Base-by-base conservation (phyloP, 2,113 vertebrate genomes). In the Leucosticte australis region DNA sequence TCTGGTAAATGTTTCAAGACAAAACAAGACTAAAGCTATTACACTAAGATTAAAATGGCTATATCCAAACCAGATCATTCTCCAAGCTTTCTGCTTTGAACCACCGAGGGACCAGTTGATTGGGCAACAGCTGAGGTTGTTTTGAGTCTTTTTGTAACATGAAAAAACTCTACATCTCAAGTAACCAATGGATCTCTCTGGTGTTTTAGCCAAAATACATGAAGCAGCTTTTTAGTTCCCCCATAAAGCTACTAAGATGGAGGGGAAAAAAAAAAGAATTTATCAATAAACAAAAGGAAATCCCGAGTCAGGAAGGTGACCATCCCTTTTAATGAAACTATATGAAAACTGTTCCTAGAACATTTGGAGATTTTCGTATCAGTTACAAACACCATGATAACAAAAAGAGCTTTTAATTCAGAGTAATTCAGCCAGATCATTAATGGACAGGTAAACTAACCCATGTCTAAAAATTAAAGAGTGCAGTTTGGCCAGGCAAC, bases 1-100 rank as follows among this genome's bases (percentile, higher is more conserved):
- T 95, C 82, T 94, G 85, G 81, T 89, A 93, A 95, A 88, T 44
- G 55, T 83, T 95, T 92, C 67, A 90, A 90, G 78, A 85, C 49
- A 69, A 76, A 92, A 57, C 74, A 94, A 84, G 73, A 95, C 78
- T 62, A 70, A 95, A 89, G 83, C 92, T 87, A 71, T 83, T 83
- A 62, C 35, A 74, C 30, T 19, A 37, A 89, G 78, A 86, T 63
- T 90, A 85, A 85, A 91, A 73, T 16, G 17, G 19, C 49, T 91
- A 42, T 62, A 85, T 80, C 35, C 84, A 90, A 83, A 82, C 20
- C 50, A 88, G 81, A 87, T 42, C 56, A 50, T 60, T 57, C 79
- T 86, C 70, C 60, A 88, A 42, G 37, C 22, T 89, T 95, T 68
- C 83, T 59, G 42, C 70, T 92, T 53, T 63, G 84, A 78, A 71